Conservation (phyloP, 2,888 invertebrate species). For the Drosophila siamana region DNA sequence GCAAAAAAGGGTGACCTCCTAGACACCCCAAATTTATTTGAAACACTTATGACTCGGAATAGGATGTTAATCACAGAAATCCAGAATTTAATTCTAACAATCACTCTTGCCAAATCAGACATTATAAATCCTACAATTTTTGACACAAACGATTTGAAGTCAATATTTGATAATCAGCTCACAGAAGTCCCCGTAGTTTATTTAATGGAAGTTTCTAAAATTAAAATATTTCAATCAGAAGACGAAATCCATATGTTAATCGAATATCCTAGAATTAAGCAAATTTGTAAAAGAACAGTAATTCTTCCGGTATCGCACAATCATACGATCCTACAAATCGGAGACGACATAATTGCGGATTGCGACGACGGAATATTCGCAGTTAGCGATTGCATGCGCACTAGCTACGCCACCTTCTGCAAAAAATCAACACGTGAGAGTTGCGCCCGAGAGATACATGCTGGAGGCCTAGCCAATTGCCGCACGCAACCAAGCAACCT, state of each 20-base stretch:
- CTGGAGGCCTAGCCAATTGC: background rate
- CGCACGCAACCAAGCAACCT: background rate
- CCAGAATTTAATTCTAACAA: slow-evolving; percentile 12
- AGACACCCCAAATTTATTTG: slow-evolving; percentile 5
- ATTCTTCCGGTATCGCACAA: background rate
- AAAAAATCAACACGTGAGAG: background rate
- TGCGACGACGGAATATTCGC: slow-evolving; percentile 2
- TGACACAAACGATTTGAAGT: slow-evolving; percentile 2
- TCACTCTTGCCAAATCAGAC: background rate
- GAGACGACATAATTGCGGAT: slow-evolving; percentile 14
- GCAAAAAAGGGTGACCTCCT: background rate
- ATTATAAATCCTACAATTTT: slow-evolving; percentile 1
- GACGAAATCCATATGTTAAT: too few species aligned
- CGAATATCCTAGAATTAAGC: too few species aligned
- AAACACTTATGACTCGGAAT: slow-evolving; percentile 9
- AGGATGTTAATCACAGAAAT: slow-evolving; percentile 13
- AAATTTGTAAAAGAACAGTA: slow-evolving; percentile 1
- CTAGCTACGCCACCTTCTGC: background rate
- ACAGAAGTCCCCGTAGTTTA: slow-evolving; percentile 5
- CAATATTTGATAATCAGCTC: slow-evolving; percentile 6
- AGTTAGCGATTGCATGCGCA: background rate
- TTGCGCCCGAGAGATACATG: slow-evolving; percentile 4
- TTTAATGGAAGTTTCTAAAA: slow-evolving; percentile 3
- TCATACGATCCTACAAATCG: background rate
- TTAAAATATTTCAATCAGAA: slow-evolving; percentile 13